These are phyloP conservation scores for Mantis religiosa DNA, from an alignment of 2,888 invertebrate species.

Conservation along the genomic window DNA sequence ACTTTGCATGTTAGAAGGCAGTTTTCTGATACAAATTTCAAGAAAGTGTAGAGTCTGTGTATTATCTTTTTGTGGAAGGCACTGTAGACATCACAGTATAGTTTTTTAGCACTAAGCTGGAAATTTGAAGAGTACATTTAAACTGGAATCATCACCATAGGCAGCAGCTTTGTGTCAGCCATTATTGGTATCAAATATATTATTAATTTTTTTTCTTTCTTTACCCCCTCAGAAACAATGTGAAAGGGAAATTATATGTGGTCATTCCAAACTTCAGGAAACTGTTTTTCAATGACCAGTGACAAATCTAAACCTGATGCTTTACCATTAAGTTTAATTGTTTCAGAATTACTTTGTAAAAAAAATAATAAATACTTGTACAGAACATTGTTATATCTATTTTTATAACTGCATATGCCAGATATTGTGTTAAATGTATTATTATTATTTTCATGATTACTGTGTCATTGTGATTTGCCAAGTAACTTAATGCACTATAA, in stretches of 20 bases:
- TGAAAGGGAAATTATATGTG: neutral
- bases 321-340: neutral
- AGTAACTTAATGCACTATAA: neutral
- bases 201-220: neutral
- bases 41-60: neutral
- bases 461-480: neutral
- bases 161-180: neutral
- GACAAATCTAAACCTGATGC: neutral
- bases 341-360: neutral
- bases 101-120: neutral
- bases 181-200: neutral
- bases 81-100: neutral
- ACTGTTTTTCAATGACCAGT: neutral
- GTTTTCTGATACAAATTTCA: neutral
- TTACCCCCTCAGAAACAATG: neutral
- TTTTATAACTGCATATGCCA: neutral
- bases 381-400: neutral
- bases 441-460: neutral
- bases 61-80: neutral
- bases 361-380: neutral
- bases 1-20: neutral
- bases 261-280: neutral
- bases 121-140: neutral
- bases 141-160: neutral
- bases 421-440: neutral